phyloP scores from a whole-genome alignment of 2,888 invertebrate species.

The Deladenus siricidicola region DNA sequence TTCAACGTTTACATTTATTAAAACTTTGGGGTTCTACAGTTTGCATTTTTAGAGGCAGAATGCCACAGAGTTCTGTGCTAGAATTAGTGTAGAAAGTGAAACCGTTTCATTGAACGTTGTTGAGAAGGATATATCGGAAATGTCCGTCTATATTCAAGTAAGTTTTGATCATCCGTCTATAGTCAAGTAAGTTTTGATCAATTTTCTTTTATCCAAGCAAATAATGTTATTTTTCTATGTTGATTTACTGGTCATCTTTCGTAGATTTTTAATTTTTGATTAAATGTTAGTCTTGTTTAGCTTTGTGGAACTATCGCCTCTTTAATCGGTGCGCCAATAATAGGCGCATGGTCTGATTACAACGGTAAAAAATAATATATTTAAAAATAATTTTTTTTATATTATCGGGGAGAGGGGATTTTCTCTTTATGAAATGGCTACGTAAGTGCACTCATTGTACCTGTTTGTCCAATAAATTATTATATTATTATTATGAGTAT shows the following conservation, averaged over 20 bases:
- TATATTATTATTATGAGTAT: too few relatives aligned
- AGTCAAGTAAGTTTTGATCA: too few relatives aligned
- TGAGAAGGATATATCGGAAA: conserved; percentile 41
- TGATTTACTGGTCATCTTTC: too few relatives aligned
- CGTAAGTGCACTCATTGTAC: too few relatives aligned
- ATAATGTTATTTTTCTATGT: too few relatives aligned
- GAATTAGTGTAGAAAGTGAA: conserved; percentile 31
- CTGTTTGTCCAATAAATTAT: too few relatives aligned
- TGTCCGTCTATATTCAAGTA: conserved; percentile 44
- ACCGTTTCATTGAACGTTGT: conserved; percentile 38
- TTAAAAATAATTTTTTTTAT: neutral
- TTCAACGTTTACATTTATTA: neutral
- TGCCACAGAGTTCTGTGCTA: conserved; percentile 33
- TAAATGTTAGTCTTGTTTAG: too few relatives aligned
- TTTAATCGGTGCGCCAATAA: conserved; percentile 33
- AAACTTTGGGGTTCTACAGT: neutral
- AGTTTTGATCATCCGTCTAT: too few relatives aligned
- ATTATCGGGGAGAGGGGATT: neutral
- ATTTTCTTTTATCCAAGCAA: too few relatives aligned
- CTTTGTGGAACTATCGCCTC: conserved; percentile 33
- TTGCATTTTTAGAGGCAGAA: conserved; percentile 18
- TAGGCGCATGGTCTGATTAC: conserved; percentile 44
- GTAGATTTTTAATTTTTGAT: neutral
- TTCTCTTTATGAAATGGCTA: neutral
- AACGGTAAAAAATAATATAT: conserved; percentile 5